Percentiles rank a stretch among this genome's conserved stretches.
Evolutionary conservation across 2,888 invertebrate species (phyloP).

Genomic region (Leptinotarsa peninsularis): DNA sequence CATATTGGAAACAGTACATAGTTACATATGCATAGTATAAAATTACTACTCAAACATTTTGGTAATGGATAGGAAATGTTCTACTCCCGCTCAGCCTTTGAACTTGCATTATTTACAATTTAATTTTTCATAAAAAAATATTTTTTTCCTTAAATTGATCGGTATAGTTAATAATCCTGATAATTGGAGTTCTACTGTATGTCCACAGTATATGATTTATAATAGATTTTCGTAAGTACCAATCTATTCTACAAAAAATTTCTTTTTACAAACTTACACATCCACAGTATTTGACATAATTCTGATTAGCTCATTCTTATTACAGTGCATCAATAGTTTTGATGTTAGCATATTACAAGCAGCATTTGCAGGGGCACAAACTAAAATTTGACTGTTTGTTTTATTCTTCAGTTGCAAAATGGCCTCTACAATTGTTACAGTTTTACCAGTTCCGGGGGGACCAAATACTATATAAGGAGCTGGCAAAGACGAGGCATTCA

Average conservation of each 20-base stretch:
- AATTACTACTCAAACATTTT: too few relatives aligned
- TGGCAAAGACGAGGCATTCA: conserved; percentile 72
- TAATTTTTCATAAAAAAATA: too few relatives aligned
- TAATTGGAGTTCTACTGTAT: too few relatives aligned
- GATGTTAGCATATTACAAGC: conserved; percentile 77
- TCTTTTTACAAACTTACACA: conserved; percentile 54
- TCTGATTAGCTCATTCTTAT: conserved; percentile 64
- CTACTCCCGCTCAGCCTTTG: too few relatives aligned
- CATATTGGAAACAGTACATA: too few relatives aligned
- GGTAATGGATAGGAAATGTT: too few relatives aligned
- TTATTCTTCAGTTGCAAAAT: conserved; percentile 68
- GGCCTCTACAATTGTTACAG: conserved; percentile 79
- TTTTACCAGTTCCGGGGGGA: conserved; percentile 87
- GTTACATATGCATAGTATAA: too few relatives aligned
- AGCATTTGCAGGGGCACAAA: conserved; percentile 78
- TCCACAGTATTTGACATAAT: conserved; percentile 65
- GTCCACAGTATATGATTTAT: too few relatives aligned
- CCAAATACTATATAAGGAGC: conserved; percentile 88
- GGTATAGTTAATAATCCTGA: too few relatives aligned
- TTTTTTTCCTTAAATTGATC: too few relatives aligned
- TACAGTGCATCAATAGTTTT: conserved; percentile 56
- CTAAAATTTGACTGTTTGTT: conserved; percentile 69
- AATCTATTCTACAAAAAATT: neutral
- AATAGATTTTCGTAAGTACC: neutral
- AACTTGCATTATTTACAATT: too few relatives aligned